Conservation (phyloP, 2,888 invertebrate species). For the Hyposoter didymator region DNA sequence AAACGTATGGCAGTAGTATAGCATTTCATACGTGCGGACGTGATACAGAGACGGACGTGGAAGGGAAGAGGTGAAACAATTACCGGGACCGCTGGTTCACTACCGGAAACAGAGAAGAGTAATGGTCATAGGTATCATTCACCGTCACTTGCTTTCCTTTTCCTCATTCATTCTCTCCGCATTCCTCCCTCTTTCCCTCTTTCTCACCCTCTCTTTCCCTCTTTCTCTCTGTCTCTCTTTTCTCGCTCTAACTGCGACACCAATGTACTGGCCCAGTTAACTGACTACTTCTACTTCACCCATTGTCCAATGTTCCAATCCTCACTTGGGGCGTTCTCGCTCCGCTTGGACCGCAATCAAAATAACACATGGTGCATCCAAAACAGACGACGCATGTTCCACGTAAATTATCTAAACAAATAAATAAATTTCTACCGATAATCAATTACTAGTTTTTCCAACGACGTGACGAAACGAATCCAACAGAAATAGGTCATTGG, state of each 20-base stretch:
- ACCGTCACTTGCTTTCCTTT: constrained; percentile 59
- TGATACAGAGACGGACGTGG: constrained; percentile 50
- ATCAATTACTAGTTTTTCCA: constrained; percentile 8
- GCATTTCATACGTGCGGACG: constrained; percentile 59
- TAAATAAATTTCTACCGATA: not conserved
- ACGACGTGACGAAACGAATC: not conserved
- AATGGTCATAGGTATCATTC: constrained; percentile 69
- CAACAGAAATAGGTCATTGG: not conserved
- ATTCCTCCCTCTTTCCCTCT: constrained; percentile 7
- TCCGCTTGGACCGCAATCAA: not conserved
- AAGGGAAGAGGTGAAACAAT: constrained; percentile 67
- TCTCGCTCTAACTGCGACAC: constrained; percentile 4
- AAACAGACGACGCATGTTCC: constrained; percentile 60
- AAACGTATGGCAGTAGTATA: constrained; percentile 30
- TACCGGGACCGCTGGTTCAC: constrained; percentile 67
- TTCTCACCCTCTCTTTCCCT: not conserved
- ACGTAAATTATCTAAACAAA: constrained; percentile 28
- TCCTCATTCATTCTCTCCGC: constrained; percentile 49
- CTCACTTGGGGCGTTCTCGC: not conserved
- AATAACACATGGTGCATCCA: constrained; percentile 28
- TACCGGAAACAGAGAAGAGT: constrained; percentile 69
- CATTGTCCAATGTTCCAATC: constrained; percentile 47
- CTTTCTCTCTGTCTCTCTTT: constrained; percentile 1
- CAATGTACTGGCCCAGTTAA: constrained; percentile 47
- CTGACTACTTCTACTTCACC: constrained; percentile 28